phyloP scores from a whole-genome alignment of 2,888 invertebrate species.

The Cryptus armator region DNA sequence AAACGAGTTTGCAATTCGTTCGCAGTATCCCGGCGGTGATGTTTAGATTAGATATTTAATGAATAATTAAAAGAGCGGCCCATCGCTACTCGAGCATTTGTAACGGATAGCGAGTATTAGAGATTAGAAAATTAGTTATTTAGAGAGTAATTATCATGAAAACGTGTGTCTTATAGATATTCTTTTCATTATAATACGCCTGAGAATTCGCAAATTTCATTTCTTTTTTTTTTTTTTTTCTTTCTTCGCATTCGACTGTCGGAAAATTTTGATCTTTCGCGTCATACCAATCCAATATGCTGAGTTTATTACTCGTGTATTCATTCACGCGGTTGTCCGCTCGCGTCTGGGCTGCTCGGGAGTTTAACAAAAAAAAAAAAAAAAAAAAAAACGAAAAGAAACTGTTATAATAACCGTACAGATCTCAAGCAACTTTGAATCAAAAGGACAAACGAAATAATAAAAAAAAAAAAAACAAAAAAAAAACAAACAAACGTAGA shows the following conservation, averaged over 20 bases:
- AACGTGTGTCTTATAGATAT: slow-evolving; percentile 59
- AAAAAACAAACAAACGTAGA: background rate
- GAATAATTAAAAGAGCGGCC: slow-evolving; percentile 48
- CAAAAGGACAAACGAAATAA: background rate
- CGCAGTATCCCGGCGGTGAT: slow-evolving; percentile 47
- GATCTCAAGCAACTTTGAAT: slow-evolving; percentile 26
- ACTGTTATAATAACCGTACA: slow-evolving; percentile 12
- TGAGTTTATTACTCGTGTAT: slow-evolving; percentile 25
- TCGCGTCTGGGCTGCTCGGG: slow-evolving; percentile 12
- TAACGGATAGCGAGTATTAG: slow-evolving; percentile 54
- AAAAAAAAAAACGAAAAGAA: background rate
- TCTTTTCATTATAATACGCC: slow-evolving; percentile 54
- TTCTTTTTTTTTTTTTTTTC: slow-evolving; percentile 12
- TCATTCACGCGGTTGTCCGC: slow-evolving; percentile 11
- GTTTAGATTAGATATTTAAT: slow-evolving; percentile 53
- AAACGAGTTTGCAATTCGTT: slow-evolving; percentile 62
- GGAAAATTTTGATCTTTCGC: slow-evolving; percentile 36
- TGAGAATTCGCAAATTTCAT: slow-evolving; percentile 38
- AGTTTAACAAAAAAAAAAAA: background rate
- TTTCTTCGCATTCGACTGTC: slow-evolving; percentile 2
- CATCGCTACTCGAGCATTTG: slow-evolving; percentile 70
- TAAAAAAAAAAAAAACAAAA: background rate
- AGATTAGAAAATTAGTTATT: slow-evolving; percentile 45
- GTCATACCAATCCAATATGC: slow-evolving; percentile 8
- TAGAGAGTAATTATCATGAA: slow-evolving; percentile 54